Base-by-base conservation (phyloP, 2,797 vertebrate species). In the Brachymystax lenok region DNA sequence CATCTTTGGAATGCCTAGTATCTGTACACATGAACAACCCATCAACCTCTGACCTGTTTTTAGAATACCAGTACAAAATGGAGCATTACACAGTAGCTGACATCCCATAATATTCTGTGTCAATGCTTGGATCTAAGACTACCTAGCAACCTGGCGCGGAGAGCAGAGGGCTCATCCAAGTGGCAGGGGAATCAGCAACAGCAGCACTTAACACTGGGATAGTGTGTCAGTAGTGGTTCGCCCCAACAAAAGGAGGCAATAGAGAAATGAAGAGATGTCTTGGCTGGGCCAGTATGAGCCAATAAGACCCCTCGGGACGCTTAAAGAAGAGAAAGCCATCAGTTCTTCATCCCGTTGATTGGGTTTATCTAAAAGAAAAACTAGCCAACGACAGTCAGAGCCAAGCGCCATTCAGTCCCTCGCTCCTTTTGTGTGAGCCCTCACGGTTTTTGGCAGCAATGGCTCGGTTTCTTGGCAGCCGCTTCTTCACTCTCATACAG, bases 361-460 rank as follows among this genome's bases (percentile, higher is more conserved):
- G 80, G 74, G 83, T 86, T 91, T 83, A 87, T 90, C 80, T 40
- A 46, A 85, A 86, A 88, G 66, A 68, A 68, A 82, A 83, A 77
- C 24, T 67, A 87, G 81, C 78, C 74, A 40, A 79, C 28, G 63
- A 76, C 75, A 74, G 67, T 64, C 5, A 17, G 76, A 86, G 88
- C 79, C 85, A 82, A 85, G 79, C 61, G 77, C 77, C 84, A 88
- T 85, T 90, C 87, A 83, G 78, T 27, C 73, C 79, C 80, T 51
- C 1, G 52, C 64, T 74, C 83, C 82, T 80, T 80, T 81, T 88
- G 82, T 79, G 70, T 71, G 40, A 0, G 64, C 79, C 79, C 77
- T 76, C 72, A 72, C 79, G 77, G 69, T 88, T 89, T 82, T 90
- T 86, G 86, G 86, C 86, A 3, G 71, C 77, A 0, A 54, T 6